Conservation (phyloP, 2,888 invertebrate genomes). For the Hydriomena furcata region DNA sequence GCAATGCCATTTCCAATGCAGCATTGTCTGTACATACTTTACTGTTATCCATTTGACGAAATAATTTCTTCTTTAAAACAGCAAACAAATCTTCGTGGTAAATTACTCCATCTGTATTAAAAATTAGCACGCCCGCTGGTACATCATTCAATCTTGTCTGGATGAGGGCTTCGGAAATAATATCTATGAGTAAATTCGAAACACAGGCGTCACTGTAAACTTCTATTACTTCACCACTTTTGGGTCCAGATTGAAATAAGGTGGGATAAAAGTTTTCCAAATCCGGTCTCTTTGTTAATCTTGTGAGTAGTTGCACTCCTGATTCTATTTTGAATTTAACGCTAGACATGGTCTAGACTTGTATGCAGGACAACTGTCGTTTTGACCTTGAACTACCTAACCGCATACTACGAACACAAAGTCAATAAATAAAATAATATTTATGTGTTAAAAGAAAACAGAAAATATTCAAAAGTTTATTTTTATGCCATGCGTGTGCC, state of each 20-base stretch:
- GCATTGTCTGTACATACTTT: constrained; percentile 15
- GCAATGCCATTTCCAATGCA: constrained; percentile 39
- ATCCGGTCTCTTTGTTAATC: constrained; percentile 70
- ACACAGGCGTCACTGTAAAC: constrained; percentile 51
- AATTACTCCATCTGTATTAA: constrained; percentile 73
- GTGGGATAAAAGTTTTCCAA: constrained; percentile 70
- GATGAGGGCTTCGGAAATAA: constrained; percentile 62
- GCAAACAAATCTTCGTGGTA: constrained; percentile 48
- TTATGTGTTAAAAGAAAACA: too few species aligned
- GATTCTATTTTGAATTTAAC: constrained; percentile 76
- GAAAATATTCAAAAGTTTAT: too few species aligned
- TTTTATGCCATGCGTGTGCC: too few species aligned
- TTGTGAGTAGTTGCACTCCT: constrained; percentile 82
- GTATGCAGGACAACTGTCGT: too few species aligned
- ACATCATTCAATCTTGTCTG: constrained; percentile 49
- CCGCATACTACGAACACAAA: too few species aligned
- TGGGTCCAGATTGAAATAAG: constrained; percentile 68
- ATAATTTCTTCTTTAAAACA: constrained; percentile 39
- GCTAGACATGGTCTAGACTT: too few species aligned
- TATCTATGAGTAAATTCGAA: constrained; percentile 56
- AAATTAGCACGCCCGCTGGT: constrained; percentile 59
- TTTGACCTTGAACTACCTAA: too few species aligned
- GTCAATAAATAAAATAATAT: too few species aligned
- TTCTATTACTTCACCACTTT: constrained; percentile 64
- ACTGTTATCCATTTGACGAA: constrained; percentile 9